A percentile compares a stretch with the other conserved stretches of the same genome.
These are phyloP conservation scores for Amphilophus citrinellus DNA, from an alignment of 2,113 vertebrate genomes.

Conservation along the genomic window DNA sequence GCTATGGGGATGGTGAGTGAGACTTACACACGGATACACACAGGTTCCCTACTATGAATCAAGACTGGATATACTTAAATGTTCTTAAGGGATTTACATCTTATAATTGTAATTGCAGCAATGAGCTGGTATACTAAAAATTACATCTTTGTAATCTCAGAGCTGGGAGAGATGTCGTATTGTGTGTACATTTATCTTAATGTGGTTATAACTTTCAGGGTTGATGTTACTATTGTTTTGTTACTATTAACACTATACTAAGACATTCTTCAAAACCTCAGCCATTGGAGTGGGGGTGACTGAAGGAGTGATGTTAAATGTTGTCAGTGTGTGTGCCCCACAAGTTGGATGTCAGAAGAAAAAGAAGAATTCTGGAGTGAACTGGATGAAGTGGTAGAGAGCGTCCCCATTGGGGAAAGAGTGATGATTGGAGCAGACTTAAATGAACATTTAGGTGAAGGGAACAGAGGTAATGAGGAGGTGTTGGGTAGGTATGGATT, in stretches of 20 bases:
- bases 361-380: not conserved
- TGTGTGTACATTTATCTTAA: not conserved
- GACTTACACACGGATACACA: slow-evolving; percentile 72
- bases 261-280: not conserved
- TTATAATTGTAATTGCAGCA: slow-evolving; percentile 66
- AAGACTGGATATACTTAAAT: slow-evolving; percentile 65
- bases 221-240: not conserved
- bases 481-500: not conserved
- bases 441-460: not conserved
- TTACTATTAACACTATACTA: not conserved
- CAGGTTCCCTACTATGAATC: slow-evolving; percentile 58
- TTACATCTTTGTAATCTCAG: not conserved
- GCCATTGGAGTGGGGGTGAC: no score
- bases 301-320: no score
- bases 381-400: not conserved
- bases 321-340: no score
- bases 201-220: not conserved
- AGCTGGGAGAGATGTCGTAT: not conserved
- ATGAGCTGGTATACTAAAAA: slow-evolving; percentile 15
- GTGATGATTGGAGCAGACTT: not conserved
- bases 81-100: slow-evolving; percentile 75
- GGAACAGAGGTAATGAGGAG: not conserved
- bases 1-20: slow-evolving; percentile 59
- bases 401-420: not conserved
- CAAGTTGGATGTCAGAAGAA: not conserved